Evolutionary conservation across 2,888 invertebrate genomes (phyloP).

Genomic region (Lepidocyrtinus sp.): DNA sequence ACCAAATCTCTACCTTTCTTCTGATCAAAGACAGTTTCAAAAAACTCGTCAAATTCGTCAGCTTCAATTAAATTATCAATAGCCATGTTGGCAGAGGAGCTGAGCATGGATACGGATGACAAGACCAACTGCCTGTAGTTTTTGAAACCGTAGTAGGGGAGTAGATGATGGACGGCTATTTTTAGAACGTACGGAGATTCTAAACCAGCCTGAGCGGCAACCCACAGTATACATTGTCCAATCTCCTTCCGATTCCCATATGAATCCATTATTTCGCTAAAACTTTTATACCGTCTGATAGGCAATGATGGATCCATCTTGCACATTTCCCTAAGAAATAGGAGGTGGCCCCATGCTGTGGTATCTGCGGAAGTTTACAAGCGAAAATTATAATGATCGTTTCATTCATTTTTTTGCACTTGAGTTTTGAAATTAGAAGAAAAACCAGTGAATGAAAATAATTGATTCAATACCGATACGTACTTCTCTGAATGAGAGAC

Average conservation of each 20-base stretch:
- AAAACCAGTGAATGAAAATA: no score
- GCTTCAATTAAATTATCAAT: constrained; percentile 66
- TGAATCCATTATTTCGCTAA: constrained; percentile 68
- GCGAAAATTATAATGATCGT: not conserved
- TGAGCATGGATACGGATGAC: constrained; percentile 44
- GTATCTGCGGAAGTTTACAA: constrained; percentile 65
- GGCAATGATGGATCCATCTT: constrained; percentile 65
- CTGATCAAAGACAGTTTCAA: constrained; percentile 68
- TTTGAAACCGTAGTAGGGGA: constrained; percentile 69
- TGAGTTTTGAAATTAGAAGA: no score
- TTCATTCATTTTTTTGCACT: no score
- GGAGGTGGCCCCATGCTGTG: constrained; percentile 67
- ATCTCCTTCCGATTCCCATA: constrained; percentile 69
- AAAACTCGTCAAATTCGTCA: constrained; percentile 69
- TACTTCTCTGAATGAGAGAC: constrained; percentile 65
- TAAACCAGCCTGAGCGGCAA: constrained; percentile 67
- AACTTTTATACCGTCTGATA: constrained; percentile 59
- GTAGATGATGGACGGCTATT: constrained; percentile 67
- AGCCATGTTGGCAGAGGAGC: constrained; percentile 65
- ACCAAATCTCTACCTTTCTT: constrained; percentile 67
- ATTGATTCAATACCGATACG: no score
- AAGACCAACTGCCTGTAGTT: constrained; percentile 68
- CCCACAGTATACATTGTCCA: constrained; percentile 66
- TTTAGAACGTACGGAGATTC: constrained; percentile 67
- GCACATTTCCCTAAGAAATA: constrained; percentile 68